Conservation (phyloP, 2,888 invertebrate genomes). For the Myopa tessellatipennis region DNA sequence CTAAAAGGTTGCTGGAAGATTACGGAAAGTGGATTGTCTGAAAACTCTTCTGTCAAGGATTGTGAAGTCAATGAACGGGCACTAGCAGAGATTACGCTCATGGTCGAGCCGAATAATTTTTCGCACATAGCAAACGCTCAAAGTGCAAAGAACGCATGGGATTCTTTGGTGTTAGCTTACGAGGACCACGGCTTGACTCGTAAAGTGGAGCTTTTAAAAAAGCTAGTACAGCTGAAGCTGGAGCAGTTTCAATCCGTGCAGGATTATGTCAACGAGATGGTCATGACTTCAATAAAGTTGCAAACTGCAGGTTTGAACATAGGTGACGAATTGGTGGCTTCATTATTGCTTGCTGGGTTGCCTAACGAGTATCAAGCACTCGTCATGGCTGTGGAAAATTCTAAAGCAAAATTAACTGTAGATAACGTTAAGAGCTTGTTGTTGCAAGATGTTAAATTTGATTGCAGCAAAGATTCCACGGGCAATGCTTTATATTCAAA, state of each 20-base stretch:
- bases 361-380: no score
- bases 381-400: constrained; percentile 19
- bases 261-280: constrained; percentile 45
- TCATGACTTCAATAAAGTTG: constrained; percentile 44
- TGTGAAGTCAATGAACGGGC: no score
- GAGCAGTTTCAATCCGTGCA: constrained; percentile 40
- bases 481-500: constrained; percentile 26
- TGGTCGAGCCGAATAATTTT: no score
- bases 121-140: constrained; percentile 46
- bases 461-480: constrained; percentile 3
- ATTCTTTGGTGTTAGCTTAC: constrained; percentile 44
- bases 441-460: constrained; percentile 43
- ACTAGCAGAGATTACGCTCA: no score
- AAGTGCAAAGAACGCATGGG: constrained; percentile 48
- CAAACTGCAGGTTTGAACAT: constrained; percentile 45
- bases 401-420: constrained; percentile 10
- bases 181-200: constrained; percentile 46
- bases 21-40: no score
- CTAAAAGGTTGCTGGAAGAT: no score
- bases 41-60: no score
- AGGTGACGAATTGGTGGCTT: constrained; percentile 45
- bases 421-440: constrained; percentile 37
- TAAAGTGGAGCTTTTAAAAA: constrained; percentile 44
- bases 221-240: constrained; percentile 42
- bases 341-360: constrained; percentile 44